Base-by-base conservation (phyloP, 2,888 invertebrate genomes). In the Watsonalla cultraria region DNA sequence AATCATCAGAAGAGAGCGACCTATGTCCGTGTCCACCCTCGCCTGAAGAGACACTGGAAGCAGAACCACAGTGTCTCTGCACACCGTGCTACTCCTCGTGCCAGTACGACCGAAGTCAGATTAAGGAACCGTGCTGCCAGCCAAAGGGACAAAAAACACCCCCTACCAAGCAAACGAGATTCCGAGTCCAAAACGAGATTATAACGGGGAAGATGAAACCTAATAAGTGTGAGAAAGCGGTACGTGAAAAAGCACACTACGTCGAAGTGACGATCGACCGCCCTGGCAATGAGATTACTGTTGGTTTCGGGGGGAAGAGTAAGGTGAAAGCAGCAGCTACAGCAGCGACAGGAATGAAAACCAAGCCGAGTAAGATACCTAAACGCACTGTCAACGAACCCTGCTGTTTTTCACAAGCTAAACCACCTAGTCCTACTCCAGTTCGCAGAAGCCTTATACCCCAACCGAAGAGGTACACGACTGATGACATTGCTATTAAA, bases 261-360 rank as follows among this genome's bases (percentile, higher is more conserved):
- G 52, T 82, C 46, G 71, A 80, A 48, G 80, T 80, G 13, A 72
- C 68, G 46, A 76, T 81, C 35, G 76, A 78, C 37, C 69, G 65
- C 49, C 74, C 77, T 6, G 48, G 62, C 8, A 55, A 65, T 45
- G 64, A 71, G 24, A 65, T 69, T 46, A 64, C 58, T 51, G 58
- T 71, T 7, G 70, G 65, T 24, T 65, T 74, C 9, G 59, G 59
- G 11, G 62, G 54, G 6, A 56, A 60, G 24, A 56, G 56, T 13
- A 57, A 54, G 37, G 61, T 50, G 8, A 37, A 37, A 5, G 37
- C 37, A 8, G 42, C 42, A 11, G 42, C 42, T 7, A 6, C 37
- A 37, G 37, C 24, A 42, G 42, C 5, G 0, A 8, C 42, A 42
- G 11, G 11, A 42, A 42, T 42, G 47, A 60, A 54, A 14, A 52